Percentiles rank a stretch among this genome's conserved stretches.
Evolutionary conservation across 1,140 invertebrate genomes (phyloP).

Genomic region (Andrena cerasifolii): DNA sequence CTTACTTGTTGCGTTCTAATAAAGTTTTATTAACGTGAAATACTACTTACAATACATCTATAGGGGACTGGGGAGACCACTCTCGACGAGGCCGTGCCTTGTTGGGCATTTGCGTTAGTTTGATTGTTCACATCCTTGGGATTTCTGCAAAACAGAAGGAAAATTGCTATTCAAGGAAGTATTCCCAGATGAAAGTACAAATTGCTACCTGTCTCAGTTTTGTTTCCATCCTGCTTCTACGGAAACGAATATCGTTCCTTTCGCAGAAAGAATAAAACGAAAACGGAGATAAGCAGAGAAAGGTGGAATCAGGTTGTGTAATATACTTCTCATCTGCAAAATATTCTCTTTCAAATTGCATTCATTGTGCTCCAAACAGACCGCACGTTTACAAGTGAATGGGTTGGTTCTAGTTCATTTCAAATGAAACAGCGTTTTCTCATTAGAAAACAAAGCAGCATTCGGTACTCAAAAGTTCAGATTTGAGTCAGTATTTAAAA

Average conservation of each 20-base stretch:
- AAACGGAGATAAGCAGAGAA: background rate
- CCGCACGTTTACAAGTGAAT: too few relatives aligned
- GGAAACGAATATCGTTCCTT: background rate
- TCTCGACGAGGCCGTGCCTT: conserved; percentile 77
- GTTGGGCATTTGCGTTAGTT: conserved; percentile 71
- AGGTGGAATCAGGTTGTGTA: background rate
- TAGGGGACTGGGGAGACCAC: conserved; percentile 76
- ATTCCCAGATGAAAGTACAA: background rate
- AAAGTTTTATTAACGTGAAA: background rate
- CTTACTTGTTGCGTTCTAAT: background rate
- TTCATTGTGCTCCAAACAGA: too few relatives aligned
- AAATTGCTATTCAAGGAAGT: background rate
- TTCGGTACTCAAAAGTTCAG: too few relatives aligned
- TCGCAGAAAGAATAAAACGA: background rate
- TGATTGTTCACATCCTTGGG: conserved; percentile 68
- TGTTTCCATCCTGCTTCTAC: background rate
- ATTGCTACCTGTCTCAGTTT: background rate
- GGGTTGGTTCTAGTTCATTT: too few relatives aligned
- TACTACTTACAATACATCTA: conserved; percentile 78
- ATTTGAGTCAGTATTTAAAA: too few relatives aligned
- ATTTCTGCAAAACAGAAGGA: conserved; percentile 60
- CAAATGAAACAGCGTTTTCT: too few relatives aligned
- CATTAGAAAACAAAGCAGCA: too few relatives aligned
- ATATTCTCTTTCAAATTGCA: too few relatives aligned
- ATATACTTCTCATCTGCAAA: background rate